phyloP scores from a whole-genome alignment of 2,113 vertebrate species.

The Zosterops hypoxanthus region DNA sequence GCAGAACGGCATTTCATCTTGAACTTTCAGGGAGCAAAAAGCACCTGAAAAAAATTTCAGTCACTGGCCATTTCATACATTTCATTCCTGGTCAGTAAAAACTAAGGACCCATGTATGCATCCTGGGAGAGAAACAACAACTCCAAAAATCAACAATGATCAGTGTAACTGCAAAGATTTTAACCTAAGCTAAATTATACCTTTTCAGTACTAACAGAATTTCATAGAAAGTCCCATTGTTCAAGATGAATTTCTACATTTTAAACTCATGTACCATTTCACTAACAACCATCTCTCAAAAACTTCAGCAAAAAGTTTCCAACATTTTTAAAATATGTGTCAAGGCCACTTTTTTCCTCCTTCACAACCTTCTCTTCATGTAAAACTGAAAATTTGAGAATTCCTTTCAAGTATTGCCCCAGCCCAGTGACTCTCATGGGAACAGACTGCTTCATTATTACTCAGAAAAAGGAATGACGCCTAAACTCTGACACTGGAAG shows the following conservation, averaged over 20 bases:
- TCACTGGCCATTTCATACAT: background rate
- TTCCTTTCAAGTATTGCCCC: slow-evolving; percentile 6
- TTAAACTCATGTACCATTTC: background rate
- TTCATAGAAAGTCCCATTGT: background rate
- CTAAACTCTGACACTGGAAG: background rate
- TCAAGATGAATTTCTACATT: background rate
- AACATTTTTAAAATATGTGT: background rate
- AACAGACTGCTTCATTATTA: background rate
- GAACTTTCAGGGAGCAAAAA: background rate
- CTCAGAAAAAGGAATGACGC: background rate
- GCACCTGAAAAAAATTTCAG: background rate
- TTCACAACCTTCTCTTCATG: background rate
- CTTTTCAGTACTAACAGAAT: background rate
- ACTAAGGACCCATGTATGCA: rapidly evolving
- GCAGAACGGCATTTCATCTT: background rate
- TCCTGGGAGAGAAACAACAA: rapidly evolving
- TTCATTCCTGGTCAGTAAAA: background rate
- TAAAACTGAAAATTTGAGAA: slow-evolving; percentile 3
- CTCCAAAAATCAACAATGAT: background rate
- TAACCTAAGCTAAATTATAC: background rate
- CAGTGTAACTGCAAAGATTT: background rate
- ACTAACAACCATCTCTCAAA: background rate
- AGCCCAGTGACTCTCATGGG: background rate
- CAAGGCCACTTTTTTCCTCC: background rate
- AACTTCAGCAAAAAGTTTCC: background rate